A percentile compares a stretch with the other conserved stretches of the same genome.
Evolutionary conservation across 2,797 vertebrate species (phyloP).

Genomic region (Florisuga fusca): DNA sequence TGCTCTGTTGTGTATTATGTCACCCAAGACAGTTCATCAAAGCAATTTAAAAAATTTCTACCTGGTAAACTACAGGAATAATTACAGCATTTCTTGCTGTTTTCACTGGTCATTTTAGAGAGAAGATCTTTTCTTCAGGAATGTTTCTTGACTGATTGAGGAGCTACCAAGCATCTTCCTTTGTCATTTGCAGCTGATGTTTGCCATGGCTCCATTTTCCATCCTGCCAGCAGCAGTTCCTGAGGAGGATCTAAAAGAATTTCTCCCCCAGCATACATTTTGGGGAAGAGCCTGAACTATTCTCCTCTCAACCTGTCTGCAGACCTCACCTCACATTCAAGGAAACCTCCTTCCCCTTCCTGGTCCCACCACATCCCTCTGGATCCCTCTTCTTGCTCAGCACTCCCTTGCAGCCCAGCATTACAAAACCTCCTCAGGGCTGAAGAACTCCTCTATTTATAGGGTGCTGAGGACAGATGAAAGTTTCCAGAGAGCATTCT

Average conservation of each 20-base stretch:
- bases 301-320: not conserved
- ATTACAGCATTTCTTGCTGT: not conserved
- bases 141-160: not conserved
- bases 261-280: not conserved
- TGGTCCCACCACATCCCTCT: not conserved
- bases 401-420: not conserved
- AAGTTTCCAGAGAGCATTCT: constrained; percentile 49
- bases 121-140: not conserved
- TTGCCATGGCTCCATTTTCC: not conserved
- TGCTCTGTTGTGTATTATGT: not conserved
- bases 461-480: not conserved
- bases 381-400: not conserved
- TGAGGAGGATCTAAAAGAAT: not conserved
- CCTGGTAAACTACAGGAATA: not conserved
- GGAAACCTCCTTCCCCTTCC: not conserved
- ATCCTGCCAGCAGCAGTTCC: not conserved
- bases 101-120: not conserved
- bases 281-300: not conserved
- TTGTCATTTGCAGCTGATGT: not conserved
- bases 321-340: not conserved
- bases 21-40: not conserved
- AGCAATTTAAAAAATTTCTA: not conserved
- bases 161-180: not conserved
- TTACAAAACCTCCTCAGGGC: constrained; percentile 34
- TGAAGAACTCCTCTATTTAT: constrained; percentile 68